These are phyloP conservation scores for Platycnemis pennipes DNA, from an alignment of 2,888 invertebrate genomes.

Conservation along the genomic window DNA sequence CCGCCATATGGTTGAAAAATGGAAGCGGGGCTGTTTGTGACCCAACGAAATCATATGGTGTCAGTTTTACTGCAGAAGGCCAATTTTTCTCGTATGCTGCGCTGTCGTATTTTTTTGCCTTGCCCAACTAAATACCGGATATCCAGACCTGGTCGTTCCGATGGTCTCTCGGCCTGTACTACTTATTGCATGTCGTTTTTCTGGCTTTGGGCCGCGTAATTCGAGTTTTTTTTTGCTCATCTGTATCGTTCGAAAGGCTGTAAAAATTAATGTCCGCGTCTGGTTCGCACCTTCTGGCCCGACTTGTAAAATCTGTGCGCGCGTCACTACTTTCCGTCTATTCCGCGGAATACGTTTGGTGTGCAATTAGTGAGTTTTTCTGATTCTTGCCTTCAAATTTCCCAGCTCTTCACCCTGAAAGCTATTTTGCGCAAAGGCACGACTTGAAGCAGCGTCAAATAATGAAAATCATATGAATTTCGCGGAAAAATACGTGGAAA, in stretches of 20 bases:
- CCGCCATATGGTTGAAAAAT: constrained; percentile 38
- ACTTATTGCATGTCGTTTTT: not conserved
- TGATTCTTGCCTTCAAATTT: too few species aligned
- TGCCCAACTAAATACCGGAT: not conserved
- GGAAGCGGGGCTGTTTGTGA: constrained; percentile 20
- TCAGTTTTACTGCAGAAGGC: constrained; percentile 29
- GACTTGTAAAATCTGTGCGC: not conserved
- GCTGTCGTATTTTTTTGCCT: not conserved
- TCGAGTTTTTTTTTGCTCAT: not conserved
- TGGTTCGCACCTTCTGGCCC: not conserved
- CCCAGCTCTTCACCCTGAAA: too few species aligned
- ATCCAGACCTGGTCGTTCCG: not conserved
- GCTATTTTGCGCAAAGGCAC: too few species aligned
- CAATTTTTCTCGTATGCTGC: constrained; percentile 14
- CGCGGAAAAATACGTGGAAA: too few species aligned
- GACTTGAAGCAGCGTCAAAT: too few species aligned
- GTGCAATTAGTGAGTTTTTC: too few species aligned
- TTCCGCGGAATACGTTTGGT: too few species aligned
- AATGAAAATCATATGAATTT: too few species aligned
- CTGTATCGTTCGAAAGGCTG: not conserved
- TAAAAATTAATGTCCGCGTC: not conserved
- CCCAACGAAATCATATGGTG: constrained; percentile 33
- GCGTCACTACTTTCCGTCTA: not conserved
- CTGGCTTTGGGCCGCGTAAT: not conserved
- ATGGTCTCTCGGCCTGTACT: not conserved